Conservation (phyloP, 1,140 invertebrate genomes). For the Trinorchestia longiramus region DNA sequence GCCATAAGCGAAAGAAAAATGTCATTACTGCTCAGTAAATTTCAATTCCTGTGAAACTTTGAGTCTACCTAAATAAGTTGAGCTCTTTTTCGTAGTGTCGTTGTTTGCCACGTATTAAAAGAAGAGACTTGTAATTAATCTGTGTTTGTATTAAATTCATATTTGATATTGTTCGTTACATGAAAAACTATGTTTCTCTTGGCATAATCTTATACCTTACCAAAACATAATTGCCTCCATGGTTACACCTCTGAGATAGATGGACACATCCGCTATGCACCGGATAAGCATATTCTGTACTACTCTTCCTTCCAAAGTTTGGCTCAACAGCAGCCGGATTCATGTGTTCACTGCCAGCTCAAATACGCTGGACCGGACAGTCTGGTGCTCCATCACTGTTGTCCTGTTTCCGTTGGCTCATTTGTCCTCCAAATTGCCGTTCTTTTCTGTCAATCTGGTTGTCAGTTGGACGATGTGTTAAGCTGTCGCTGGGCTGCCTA, state of each 20-base stretch:
- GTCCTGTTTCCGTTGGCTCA: slow-evolving; percentile 21
- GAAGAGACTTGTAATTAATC: neutral
- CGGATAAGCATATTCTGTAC: neutral
- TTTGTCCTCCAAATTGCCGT: slow-evolving; percentile 43
- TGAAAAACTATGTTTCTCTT: neutral
- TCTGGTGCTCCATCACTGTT: slow-evolving; percentile 17
- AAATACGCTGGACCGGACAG: neutral
- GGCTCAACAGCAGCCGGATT: neutral
- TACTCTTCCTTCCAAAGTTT: neutral
- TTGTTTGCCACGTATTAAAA: neutral
- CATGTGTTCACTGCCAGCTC: neutral
- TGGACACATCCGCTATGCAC: neutral
- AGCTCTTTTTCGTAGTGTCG: neutral
- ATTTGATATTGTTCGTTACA: neutral
- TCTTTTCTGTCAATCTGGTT: slow-evolving; percentile 47
- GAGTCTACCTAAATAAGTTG: neutral
- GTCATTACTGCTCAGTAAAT: neutral
- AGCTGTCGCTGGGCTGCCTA: slow-evolving; percentile 39
- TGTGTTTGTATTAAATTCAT: neutral
- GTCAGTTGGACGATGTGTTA: slow-evolving; percentile 47
- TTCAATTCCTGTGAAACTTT: neutral
- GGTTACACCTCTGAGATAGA: neutral
- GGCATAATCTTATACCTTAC: neutral
- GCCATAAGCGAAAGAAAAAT: neutral
- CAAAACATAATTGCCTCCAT: neutral